Evolutionary conservation across 2,888 invertebrate species (phyloP), one percentile per base, ranked within the genome.

Genomic region (Drosophila antonietae): DNA sequence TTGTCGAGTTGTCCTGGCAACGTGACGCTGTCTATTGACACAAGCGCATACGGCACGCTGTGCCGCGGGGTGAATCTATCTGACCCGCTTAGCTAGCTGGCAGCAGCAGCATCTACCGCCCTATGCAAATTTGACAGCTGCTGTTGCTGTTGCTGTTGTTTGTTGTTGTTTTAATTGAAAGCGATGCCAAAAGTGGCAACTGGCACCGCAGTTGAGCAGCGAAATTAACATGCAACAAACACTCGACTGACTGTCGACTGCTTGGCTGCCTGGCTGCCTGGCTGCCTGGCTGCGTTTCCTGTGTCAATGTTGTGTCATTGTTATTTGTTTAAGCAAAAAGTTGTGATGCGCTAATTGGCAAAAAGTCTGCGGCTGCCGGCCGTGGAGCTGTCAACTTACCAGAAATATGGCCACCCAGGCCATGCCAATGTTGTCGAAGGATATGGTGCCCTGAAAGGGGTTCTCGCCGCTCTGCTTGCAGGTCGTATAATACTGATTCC

Each of bases 401-500:
- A 99, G 95, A 94, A 99, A 99, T 93, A 99, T 99, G 81, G 99
- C 99, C 78, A 99, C 99, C 99, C 99, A 99, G 31, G 99, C 99
- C 89, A 99, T 95, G 79, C 99, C 99, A 90, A 99, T 99, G 93
- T 99, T 99, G 94, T 99, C 99, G 93, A 99, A 99, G 46, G 98
- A 98, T 91, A 99, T 99, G 67, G 99, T 98, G 73, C 99, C 99
- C 93, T 98, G 98, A 93, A 99, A 99, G 15, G 99, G 99, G 94
- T 99, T 99, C 89, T 96, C 95, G 62, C 97, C 98, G 82, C 97
- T 96, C 76, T 98, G 96, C 73, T 96, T 95, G 93, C 99, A 99
- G 90, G 96, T 96, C 59, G 97, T 98, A 93, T 99, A 99, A 94
- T 99, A 99, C 93, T 97, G 96, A 94, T 99, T 98, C 99, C 99